A percentile compares a stretch with the other conserved stretches of the same genome.
These are phyloP conservation scores for Troides aeacus DNA, from an alignment of 2,888 invertebrate species.

Conservation along the genomic window DNA sequence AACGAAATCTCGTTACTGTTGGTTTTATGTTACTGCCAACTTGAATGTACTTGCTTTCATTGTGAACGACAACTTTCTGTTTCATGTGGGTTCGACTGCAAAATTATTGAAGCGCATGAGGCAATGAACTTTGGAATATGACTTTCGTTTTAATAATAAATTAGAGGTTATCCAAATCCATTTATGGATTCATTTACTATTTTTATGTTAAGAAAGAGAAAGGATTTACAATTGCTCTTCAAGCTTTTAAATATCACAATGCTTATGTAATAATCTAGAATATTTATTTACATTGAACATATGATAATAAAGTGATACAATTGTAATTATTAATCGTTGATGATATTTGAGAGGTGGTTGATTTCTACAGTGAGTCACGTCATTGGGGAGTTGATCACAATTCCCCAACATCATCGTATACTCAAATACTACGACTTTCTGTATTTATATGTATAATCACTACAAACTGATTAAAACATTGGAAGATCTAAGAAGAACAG, in stretches of 20 bases:
- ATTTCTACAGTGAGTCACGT: no score
- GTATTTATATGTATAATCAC: no score
- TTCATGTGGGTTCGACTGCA: slow-evolving; percentile 48
- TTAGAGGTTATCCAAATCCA: not conserved
- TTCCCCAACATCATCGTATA: no score
- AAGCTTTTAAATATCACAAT: not conserved
- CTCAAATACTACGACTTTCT: no score
- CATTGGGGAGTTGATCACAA: no score
- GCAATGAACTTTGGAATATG: slow-evolving; percentile 66
- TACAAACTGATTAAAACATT: no score
- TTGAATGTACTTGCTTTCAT: slow-evolving; percentile 7
- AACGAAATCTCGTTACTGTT: slow-evolving; percentile 1
- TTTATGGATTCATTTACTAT: not conserved
- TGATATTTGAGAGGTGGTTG: no score
- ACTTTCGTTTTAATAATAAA: slow-evolving; percentile 73
- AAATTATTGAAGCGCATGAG: slow-evolving; percentile 40
- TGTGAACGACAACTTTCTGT: slow-evolving; percentile 53
- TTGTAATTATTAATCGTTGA: no score
- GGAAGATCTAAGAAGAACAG: no score
- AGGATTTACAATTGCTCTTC: not conserved
- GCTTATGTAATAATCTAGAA: no score
- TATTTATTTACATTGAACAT: no score
- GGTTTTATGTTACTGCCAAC: not conserved
- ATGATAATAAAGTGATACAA: no score
- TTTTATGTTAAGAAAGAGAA: not conserved